Evolutionary conservation across 2,888 invertebrate genomes (phyloP), one percentile per base, ranked within the genome.

Genomic region (Candidula unifasciata): DNA sequence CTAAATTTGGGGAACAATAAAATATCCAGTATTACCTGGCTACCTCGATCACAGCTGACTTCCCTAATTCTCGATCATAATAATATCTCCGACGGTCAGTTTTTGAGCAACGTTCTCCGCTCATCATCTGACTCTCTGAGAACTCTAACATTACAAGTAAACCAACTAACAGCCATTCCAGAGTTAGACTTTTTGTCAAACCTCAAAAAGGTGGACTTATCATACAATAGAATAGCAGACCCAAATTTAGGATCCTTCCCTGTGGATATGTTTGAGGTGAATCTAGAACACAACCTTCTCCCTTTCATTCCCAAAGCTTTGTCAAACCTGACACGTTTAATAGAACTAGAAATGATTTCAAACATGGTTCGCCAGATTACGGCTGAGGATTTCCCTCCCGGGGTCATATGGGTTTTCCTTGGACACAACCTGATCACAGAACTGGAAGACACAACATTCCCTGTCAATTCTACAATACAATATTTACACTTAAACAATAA

Each of bases 341-440:
- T 24, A 21, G 37, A 60, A 0, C 8, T 77, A 5, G 1, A 0
- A 0, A 35, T 77, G 18, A 2, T 1, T 0, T 33, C 27, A n/a
- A 77, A 77, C 77, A 5, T 21, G 18, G 21, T 77, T 21, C 27
- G 5, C 0, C 8, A 21, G 8, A 60, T 77, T 30, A 66, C 5
- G 13, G n/a, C n/a, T 16, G 0, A 16, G 21, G 44, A 66, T 66
- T 27, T 79, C 33, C 79, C 79, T 13, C 37, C 35, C 6, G 8
- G 5, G 16, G 35, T 66, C 5, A 18, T 10, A 35, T 24, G 6
- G n/a, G 33, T 66, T 3, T 13, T n/a, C 16, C 37, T 79, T 5
- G 52, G 37, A 3, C 8, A 35, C 16, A 79, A 79, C 13, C 37
- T 79, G 6, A 66, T 79, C 60, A 79, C 79, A 21, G 79, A 64